Evolutionary conservation across 2,888 invertebrate species (phyloP).

Genomic region (Pedicia rivosa): DNA sequence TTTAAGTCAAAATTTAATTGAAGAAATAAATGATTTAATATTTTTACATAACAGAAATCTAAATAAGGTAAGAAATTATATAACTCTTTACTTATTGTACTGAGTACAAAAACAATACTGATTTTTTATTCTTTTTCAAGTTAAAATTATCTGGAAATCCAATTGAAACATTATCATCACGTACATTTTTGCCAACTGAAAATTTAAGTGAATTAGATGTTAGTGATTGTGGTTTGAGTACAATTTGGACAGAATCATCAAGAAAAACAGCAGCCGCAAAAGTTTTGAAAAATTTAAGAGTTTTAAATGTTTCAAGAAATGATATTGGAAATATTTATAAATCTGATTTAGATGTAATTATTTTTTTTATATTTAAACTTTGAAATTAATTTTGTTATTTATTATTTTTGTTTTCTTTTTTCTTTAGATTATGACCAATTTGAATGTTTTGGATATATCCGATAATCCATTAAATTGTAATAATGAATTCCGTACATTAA

Average conservation of each 20-base stretch:
- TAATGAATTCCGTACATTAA: slow-evolving; percentile 46
- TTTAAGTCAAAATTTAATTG: slow-evolving; percentile 52
- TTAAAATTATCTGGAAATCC: slow-evolving; percentile 59
- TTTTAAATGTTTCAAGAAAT: slow-evolving; percentile 35
- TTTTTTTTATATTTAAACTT: too few relatives aligned
- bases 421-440: slow-evolving; percentile 12
- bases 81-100: not conserved
- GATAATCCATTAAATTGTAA: slow-evolving; percentile 54
- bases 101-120: too few relatives aligned
- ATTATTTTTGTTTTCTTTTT: too few relatives aligned
- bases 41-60: slow-evolving; percentile 52
- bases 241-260: slow-evolving; percentile 32
- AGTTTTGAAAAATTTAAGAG: slow-evolving; percentile 37
- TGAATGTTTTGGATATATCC: slow-evolving; percentile 36
- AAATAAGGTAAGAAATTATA: slow-evolving; percentile 24
- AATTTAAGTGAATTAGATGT: slow-evolving; percentile 50
- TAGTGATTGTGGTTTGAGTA: slow-evolving; percentile 47
- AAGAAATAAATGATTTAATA: slow-evolving; percentile 39
- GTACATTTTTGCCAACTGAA: slow-evolving; percentile 45
- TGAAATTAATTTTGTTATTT: too few relatives aligned
- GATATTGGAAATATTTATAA: slow-evolving; percentile 4
- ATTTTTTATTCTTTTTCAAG: slow-evolving; percentile 17
- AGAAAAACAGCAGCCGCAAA: too few relatives aligned
- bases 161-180: slow-evolving; percentile 44
- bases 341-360: not conserved